Conservation (phyloP, 2,797 vertebrate species). For the Lates japonicus region DNA sequence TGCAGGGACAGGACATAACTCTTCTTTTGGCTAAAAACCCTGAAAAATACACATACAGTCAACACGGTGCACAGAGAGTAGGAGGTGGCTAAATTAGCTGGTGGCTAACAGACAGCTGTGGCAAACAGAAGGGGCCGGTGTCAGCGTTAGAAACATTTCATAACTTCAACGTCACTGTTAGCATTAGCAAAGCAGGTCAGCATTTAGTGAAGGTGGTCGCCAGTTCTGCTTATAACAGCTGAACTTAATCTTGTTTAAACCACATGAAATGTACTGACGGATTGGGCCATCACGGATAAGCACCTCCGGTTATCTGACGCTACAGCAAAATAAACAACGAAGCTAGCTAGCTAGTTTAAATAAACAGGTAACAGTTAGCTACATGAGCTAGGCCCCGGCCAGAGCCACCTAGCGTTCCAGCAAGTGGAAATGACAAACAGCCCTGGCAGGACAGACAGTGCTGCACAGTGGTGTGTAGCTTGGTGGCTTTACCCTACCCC, state of each 20-base stretch:
- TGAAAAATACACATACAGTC: constrained; percentile 31
- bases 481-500: not conserved
- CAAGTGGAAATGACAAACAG: constrained; percentile 15
- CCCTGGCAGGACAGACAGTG: not conserved
- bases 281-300: rapidly evolving
- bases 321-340: constrained; percentile 2
- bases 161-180: constrained; percentile 70
- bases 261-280: rapidly evolving
- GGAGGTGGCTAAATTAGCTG: constrained; percentile 6
- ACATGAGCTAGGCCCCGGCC: constrained; percentile 61
- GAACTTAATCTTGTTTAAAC: not conserved
- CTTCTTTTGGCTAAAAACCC: constrained; percentile 50
- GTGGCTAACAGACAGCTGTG: constrained; percentile 23
- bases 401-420: constrained; percentile 1
- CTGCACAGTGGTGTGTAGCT: not conserved
- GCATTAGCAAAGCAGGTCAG: constrained; percentile 62
- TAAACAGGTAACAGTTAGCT: constrained; percentile 36
- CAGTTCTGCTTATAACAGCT: not conserved
- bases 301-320: too few species aligned
- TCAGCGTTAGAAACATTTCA: constrained; percentile 42
- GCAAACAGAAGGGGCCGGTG: constrained; percentile 30
- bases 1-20: constrained; percentile 85
- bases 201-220: not conserved
- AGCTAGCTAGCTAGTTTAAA: not conserved
- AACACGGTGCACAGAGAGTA: not conserved